Conservation (phyloP, 2,113 vertebrate species). For the Podarcis muralis region DNA sequence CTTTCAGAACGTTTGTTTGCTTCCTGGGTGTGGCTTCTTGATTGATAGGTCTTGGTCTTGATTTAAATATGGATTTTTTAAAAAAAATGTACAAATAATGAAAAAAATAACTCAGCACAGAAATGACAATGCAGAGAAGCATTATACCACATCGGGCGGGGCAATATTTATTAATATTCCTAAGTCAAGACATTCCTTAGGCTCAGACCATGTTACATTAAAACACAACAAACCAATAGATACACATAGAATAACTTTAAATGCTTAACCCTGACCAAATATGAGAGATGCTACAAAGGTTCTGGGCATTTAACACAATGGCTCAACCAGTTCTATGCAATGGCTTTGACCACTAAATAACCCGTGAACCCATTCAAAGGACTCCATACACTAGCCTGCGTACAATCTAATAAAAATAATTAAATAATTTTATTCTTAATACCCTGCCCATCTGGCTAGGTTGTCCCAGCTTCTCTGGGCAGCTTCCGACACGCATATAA, state of each 20-base stretch:
- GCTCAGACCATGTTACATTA: background rate
- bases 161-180: background rate
- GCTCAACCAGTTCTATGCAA: background rate
- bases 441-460: no score
- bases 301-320: background rate
- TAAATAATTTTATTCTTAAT: no score
- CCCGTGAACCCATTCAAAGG: background rate
- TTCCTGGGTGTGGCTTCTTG: background rate
- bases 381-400: background rate
- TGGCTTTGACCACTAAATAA: background rate
- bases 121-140: background rate
- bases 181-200: background rate
- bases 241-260: background rate
- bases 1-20: background rate
- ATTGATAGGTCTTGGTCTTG: background rate
- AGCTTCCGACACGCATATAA: no score
- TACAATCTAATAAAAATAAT: no score
- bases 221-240: background rate
- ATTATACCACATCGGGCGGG: background rate
- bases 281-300: background rate
- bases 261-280: background rate
- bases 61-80: background rate
- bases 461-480: no score
- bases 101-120: background rate
- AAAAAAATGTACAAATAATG: background rate